Evolutionary conservation across 2,888 invertebrate species (phyloP).

Genomic region (Pterostichus niger): DNA sequence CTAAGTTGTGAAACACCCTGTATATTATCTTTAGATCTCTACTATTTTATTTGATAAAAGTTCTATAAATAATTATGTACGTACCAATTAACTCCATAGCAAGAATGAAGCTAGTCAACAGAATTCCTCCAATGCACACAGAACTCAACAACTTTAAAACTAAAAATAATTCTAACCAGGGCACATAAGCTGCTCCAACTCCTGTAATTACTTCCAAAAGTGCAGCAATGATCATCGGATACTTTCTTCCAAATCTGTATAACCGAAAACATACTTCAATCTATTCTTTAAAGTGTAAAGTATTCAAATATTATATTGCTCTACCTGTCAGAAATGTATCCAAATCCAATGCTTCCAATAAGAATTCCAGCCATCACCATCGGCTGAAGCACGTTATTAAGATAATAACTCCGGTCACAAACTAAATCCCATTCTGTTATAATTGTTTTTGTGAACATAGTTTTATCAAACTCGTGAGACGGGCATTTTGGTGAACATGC

Average conservation of each 20-base stretch:
- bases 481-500: conserved; percentile 60
- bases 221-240: conserved; percentile 81
- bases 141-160: conserved; percentile 81
- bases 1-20: too few species aligned
- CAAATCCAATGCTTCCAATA: conserved; percentile 83
- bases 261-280: neutral
- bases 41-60: too few species aligned
- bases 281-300: neutral
- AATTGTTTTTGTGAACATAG: conserved; percentile 79
- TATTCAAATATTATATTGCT: too few species aligned
- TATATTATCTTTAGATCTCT: too few species aligned
- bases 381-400: conserved; percentile 79
- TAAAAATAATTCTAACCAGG: conserved; percentile 81
- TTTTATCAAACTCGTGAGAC: conserved; percentile 78
- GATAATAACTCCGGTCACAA: conserved; percentile 79
- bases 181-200: conserved; percentile 79
- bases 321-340: conserved; percentile 75
- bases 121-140: conserved; percentile 83
- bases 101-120: conserved; percentile 83
- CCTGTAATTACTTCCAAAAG: conserved; percentile 80
- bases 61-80: conserved; percentile 69
- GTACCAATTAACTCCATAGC: conserved; percentile 82
- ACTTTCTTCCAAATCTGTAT: conserved; percentile 80
- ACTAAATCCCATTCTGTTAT: conserved; percentile 82
- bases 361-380: conserved; percentile 80